Evolutionary conservation across 1,140 invertebrate genomes (phyloP).

Genomic region (Periplaneta americana): DNA sequence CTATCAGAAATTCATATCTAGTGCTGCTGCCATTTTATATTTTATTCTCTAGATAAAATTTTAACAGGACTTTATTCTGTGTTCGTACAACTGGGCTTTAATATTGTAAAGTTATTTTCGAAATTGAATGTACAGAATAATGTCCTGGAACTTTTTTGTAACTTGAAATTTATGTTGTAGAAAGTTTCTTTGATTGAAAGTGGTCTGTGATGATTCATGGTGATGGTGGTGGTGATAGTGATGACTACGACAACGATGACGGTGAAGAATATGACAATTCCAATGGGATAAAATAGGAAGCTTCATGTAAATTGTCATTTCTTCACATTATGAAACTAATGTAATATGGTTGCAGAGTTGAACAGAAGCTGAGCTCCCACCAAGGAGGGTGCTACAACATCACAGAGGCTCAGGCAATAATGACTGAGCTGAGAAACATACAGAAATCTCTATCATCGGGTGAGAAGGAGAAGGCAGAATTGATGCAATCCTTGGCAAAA

Average conservation of each 20-base stretch:
- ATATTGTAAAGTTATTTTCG: too few relatives aligned
- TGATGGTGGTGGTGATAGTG: too few relatives aligned
- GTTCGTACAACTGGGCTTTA: too few relatives aligned
- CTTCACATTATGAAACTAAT: not conserved
- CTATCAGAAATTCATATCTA: too few relatives aligned
- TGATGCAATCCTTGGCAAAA: constrained; percentile 90
- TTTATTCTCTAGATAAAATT: too few relatives aligned
- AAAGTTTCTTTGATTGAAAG: not conserved
- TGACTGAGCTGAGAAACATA: constrained; percentile 87
- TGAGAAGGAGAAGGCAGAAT: constrained; percentile 86
- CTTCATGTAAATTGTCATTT: not conserved
- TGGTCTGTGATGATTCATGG: not conserved
- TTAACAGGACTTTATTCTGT: too few relatives aligned
- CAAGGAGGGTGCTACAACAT: constrained; percentile 85
- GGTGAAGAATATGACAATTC: not conserved
- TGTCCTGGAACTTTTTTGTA: not conserved
- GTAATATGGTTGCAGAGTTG: constrained; percentile 57
- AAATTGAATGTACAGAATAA: too few relatives aligned
- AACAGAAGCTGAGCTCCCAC: constrained; percentile 81
- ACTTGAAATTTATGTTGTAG: not conserved
- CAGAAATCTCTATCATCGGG: constrained; percentile 85
- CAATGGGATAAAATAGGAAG: too few relatives aligned
- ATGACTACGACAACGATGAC: too few relatives aligned
- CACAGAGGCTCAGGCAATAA: constrained; percentile 88
- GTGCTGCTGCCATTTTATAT: too few relatives aligned